phyloP scores from a whole-genome alignment of 64 coral and sea anemone species.

The Stichodactyla helianthus region DNA sequence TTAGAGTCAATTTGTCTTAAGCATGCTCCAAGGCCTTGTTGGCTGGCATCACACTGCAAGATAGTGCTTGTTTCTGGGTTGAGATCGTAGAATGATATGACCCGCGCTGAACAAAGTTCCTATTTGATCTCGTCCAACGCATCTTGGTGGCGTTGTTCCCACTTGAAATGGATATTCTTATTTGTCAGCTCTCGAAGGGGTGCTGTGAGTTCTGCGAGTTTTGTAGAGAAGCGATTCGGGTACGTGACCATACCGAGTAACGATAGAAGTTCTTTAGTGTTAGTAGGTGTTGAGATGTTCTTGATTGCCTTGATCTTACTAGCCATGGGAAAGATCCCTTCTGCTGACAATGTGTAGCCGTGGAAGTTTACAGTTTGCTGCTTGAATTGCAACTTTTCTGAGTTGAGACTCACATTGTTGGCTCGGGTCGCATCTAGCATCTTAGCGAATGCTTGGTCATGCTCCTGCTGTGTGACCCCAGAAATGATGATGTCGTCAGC shows the following conservation, averaged over 20 bases:
- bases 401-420: background rate
- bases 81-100: slow-evolving; percentile 57
- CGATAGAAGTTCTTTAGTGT: slow-evolving; percentile 37
- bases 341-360: slow-evolving; percentile 39
- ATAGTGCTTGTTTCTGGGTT: slow-evolving; percentile 42
- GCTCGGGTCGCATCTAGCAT: background rate
- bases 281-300: slow-evolving; percentile 20
- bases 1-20: slow-evolving; percentile 1
- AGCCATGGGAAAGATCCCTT: slow-evolving; percentile 37
- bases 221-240: slow-evolving; percentile 39
- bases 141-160: slow-evolving; percentile 32
- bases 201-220: slow-evolving; percentile 47
- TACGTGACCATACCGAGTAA: slow-evolving; percentile 60
- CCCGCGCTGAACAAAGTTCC: slow-evolving; percentile 27
- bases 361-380: slow-evolving; percentile 36
- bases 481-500: too few species aligned
- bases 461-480: too few species aligned
- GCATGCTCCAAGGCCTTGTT: slow-evolving; percentile 34
- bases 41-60: slow-evolving; percentile 42
- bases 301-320: slow-evolving; percentile 37
- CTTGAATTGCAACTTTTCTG: slow-evolving; percentile 34
- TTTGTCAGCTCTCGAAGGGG: slow-evolving; percentile 20
- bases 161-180: slow-evolving; percentile 52
- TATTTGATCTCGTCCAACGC: slow-evolving; percentile 44
- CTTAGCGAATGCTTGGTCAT: too few species aligned